Evolutionary conservation across 1,140 invertebrate species (phyloP).

Genomic region (Akabosia matsudoensis): DNA sequence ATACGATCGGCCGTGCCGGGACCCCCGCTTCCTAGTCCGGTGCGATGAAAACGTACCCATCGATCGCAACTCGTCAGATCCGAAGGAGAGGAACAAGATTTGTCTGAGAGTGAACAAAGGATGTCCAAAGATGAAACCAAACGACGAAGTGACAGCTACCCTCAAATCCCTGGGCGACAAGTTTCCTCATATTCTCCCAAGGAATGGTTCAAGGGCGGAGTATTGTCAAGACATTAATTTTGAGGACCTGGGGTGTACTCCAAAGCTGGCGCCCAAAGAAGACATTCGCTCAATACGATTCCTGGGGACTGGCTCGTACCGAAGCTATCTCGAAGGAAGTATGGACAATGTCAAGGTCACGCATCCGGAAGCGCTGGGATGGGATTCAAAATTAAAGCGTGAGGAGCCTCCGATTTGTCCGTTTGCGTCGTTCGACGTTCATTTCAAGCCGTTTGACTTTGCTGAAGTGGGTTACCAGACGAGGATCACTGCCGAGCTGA

Average conservation of each 20-base stretch:
- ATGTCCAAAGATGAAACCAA: too few relatives aligned
- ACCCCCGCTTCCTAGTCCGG: too few relatives aligned
- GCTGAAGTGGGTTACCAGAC: conserved; percentile 37
- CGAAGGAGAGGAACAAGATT: too few relatives aligned
- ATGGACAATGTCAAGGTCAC: background rate
- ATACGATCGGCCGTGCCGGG: too few relatives aligned
- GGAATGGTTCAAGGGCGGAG: background rate
- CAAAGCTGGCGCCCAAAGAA: background rate
- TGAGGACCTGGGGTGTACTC: background rate
- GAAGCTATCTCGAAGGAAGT: conserved; percentile 29
- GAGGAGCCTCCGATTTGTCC: conserved; percentile 22
- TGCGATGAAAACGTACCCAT: too few relatives aligned
- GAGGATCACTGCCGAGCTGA: conserved; percentile 34
- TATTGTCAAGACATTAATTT: too few relatives aligned
- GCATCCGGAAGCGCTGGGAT: background rate
- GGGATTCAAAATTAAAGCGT: background rate
- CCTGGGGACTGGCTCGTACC: conserved; percentile 6
- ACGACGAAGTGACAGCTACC: too few relatives aligned
- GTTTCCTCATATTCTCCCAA: background rate
- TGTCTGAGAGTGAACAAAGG: too few relatives aligned
- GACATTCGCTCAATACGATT: background rate
- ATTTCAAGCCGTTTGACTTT: conserved; percentile 27
- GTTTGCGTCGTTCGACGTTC: conserved; percentile 32
- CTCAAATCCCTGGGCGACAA: too few relatives aligned
- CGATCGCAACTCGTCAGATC: too few relatives aligned